Base-by-base conservation (phyloP, 2,888 invertebrate species). In the Hesperia comma region DNA sequence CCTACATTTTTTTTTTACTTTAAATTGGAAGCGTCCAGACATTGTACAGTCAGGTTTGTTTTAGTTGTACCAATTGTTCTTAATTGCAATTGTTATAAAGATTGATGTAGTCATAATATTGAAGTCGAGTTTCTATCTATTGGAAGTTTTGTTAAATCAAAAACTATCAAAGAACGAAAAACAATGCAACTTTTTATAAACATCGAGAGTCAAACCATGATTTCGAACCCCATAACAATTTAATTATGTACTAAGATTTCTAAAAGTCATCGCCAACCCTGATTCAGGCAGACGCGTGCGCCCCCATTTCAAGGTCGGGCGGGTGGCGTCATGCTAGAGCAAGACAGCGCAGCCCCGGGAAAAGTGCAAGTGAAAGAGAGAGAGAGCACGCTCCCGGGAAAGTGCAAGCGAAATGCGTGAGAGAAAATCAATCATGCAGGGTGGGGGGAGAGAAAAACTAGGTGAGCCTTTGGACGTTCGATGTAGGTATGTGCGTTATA, bases 361-460 rank as follows among this genome's bases (percentile, higher is more conserved):
- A 41, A 53, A 40, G 51, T 66, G 66, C 60, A 61, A 15, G 54
- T 15, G 66, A 61, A 19, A 32, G 60, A 55, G 61, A 66, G 61
- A 66, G 21, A 61, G 43, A 71, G 77, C 75, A 86, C 79, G 83
- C 83, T 83, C 84, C 81, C 72, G 72, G 70, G 86, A 89, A 88
- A 90, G 88, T 92, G 92, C 92, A 92, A 90, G 92, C 82, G 86
- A 88, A 87, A 88, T 88, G 86, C 84, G 86, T 75, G 87, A 87
- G 83, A 86, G 89, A 92, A 91, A 91, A 92, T 92, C 92, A 91
- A 92, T 92, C 89, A 91, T 92, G 92, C 92, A 92, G 79, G 87
- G 87, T 82, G 84, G 75, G 71, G 74, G 72, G 69, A 70, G 77
- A 83, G 87, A 84, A 86, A 87, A 92, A 91, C 90, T 92, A 92